A percentile compares a stretch with the other conserved stretches of the same genome.
Evolutionary conservation across 2,113 vertebrate genomes (phyloP).

Genomic region (Myrmecophaga tridactyla): DNA sequence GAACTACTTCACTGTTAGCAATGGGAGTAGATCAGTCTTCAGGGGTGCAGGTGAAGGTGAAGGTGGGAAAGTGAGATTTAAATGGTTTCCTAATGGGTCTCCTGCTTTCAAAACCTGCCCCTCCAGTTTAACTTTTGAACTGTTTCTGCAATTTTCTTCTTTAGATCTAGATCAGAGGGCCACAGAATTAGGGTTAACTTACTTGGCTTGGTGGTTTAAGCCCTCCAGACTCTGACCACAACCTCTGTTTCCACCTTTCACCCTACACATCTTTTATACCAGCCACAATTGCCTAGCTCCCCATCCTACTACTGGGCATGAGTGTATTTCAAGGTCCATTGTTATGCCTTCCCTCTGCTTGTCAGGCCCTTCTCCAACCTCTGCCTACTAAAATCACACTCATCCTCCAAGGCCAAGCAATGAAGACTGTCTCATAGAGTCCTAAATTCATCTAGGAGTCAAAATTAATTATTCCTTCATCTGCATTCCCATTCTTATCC

Average conservation of each 20-base stretch:
- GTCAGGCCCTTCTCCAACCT: neutral
- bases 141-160: neutral
- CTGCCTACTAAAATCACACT: neutral
- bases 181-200: neutral
- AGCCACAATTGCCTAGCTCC: neutral
- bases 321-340: no score
- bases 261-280: no score
- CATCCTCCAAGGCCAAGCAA: neutral
- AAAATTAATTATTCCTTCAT: neutral
- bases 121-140: neutral
- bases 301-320: no score
- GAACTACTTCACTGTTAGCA: neutral
- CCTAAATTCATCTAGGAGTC: neutral
- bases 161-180: neutral
- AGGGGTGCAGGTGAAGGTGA: neutral
- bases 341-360: no score
- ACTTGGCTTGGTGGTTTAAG: neutral
- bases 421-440: neutral
- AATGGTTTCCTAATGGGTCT: neutral
- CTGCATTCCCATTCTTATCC: neutral
- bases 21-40: neutral
- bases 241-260: neutral
- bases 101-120: neutral
- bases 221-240: neutral
- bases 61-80: neutral